phyloP scores from a whole-genome alignment of 2,888 invertebrate species.

The Gonocerus acuteangulatus region DNA sequence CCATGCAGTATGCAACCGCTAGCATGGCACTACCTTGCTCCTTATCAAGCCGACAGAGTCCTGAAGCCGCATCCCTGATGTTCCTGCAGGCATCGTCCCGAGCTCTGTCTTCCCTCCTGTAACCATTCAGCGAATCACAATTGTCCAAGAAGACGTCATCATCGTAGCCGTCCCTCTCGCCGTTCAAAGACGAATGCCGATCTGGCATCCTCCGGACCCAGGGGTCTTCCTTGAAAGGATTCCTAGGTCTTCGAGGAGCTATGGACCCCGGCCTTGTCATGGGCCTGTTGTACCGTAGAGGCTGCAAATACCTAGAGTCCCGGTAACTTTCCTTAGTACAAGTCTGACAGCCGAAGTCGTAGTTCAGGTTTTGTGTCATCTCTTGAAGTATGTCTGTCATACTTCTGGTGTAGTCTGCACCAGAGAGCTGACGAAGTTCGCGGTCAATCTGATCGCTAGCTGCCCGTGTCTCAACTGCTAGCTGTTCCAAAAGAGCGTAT shows the following conservation, averaged over 20 bases:
- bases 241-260: conserved; percentile 10
- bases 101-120: not conserved
- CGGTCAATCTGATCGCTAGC: conserved; percentile 62
- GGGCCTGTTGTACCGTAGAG: not conserved
- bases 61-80: conserved; percentile 11
- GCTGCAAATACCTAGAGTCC: not conserved
- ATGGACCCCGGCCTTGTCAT: conserved; percentile 15
- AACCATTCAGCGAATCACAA: not conserved
- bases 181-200: not conserved
- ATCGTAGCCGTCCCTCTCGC: not conserved
- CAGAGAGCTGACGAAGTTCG: conserved; percentile 53
- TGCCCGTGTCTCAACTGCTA: conserved; percentile 68
- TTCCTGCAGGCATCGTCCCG: conserved; percentile 16
- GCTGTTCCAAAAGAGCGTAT: conserved; percentile 58
- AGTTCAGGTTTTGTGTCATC: conserved; percentile 36
- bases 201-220: conserved; percentile 5
- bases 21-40: conserved; percentile 29
- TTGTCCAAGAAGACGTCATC: conserved; percentile 19
- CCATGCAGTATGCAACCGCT: conserved; percentile 62
- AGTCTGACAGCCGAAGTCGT: conserved; percentile 35
- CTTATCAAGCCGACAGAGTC: conserved; percentile 20
- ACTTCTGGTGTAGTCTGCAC: conserved; percentile 31
- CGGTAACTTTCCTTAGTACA: conserved; percentile 10
- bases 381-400: conserved; percentile 37
- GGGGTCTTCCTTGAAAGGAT: conserved; percentile 20